Conservation (phyloP, 1,140 invertebrate genomes). For the Hypothenemus hampei region DNA sequence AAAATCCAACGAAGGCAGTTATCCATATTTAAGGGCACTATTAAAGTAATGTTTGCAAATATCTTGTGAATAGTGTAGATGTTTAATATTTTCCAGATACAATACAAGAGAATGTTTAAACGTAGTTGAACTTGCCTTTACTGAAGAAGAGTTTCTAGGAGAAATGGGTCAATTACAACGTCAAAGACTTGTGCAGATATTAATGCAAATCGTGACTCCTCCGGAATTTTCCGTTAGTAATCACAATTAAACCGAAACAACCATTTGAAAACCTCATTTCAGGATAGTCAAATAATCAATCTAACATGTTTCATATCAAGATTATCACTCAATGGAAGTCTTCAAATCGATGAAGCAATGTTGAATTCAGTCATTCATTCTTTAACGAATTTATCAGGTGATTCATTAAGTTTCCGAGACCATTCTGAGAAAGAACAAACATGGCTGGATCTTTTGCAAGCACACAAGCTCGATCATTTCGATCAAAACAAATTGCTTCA, state of each 20-base stretch:
- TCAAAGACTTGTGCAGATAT: conserved; percentile 75
- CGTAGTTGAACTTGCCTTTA: conserved; percentile 82
- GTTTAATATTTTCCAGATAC: conserved; percentile 51
- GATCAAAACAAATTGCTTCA: conserved; percentile 43
- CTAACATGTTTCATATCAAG: conserved; percentile 50
- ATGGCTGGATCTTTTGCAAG: conserved; percentile 68
- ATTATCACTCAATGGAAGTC: conserved; percentile 47
- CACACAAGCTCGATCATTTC: conserved; percentile 61
- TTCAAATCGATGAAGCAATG: conserved; percentile 45
- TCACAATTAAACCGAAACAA: not conserved
- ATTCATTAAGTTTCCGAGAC: conserved; percentile 42
- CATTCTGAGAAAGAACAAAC: conserved; percentile 74
- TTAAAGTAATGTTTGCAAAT: conserved; percentile 43
- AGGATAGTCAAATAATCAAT: conserved; percentile 51
- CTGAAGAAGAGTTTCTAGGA: conserved; percentile 72
- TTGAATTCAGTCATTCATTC: conserved; percentile 46
- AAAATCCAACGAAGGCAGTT: conserved; percentile 61
- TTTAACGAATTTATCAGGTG: conserved; percentile 44
- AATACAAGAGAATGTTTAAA: conserved; percentile 88
- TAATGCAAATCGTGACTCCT: conserved; percentile 60
- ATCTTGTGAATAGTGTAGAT: not conserved
- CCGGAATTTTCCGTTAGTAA: conserved; percentile 56
- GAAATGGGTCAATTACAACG: conserved; percentile 69
- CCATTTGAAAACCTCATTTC: conserved; percentile 12
- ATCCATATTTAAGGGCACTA: conserved; percentile 76